Conservation (phyloP, 1,140 invertebrate species). For the Bacillus rossius region DNA sequence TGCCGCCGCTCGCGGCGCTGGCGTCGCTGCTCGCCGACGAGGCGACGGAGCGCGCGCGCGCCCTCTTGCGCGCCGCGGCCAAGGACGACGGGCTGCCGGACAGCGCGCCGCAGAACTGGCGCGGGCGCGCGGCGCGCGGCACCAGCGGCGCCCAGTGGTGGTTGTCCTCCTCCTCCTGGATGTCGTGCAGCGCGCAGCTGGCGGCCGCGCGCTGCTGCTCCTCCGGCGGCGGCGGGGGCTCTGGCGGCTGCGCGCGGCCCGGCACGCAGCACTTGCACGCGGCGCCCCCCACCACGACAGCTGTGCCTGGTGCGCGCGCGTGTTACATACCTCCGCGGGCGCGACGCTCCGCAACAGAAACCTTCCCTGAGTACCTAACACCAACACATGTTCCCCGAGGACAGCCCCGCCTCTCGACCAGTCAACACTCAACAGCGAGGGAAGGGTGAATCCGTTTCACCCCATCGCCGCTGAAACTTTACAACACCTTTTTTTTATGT, state of each 20-base stretch:
- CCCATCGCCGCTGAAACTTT: no score
- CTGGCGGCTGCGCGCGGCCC: not conserved
- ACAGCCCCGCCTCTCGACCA: no score
- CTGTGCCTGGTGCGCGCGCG: no score
- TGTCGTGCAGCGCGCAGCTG: conserved; percentile 41
- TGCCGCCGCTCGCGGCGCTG: conserved; percentile 43
- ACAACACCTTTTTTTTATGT: no score
- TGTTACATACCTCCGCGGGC: no score
- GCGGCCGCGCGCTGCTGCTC: not conserved
- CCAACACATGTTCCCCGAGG: no score
- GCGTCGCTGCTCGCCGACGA: conserved; percentile 34
- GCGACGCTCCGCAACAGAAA: no score
- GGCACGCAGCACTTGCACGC: conserved; percentile 18
- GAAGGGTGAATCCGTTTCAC: no score
- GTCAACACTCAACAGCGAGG: no score
- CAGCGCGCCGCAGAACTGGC: not conserved
- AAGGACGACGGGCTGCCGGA: not conserved
- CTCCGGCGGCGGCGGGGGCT: not conserved
- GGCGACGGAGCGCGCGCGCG: conserved; percentile 39
- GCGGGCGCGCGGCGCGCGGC: conserved; percentile 1
- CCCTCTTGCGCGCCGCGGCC: conserved; percentile 34
- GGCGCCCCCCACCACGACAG: conserved; percentile 17
- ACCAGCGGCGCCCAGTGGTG: conserved; percentile 1
- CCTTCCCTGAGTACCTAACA: no score
- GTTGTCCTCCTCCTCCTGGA: conserved; percentile 49